Percentiles rank a stretch among this genome's conserved stretches.
These are phyloP conservation scores for Sitta europaea DNA, from an alignment of 2,113 vertebrate species.

Conservation along the genomic window DNA sequence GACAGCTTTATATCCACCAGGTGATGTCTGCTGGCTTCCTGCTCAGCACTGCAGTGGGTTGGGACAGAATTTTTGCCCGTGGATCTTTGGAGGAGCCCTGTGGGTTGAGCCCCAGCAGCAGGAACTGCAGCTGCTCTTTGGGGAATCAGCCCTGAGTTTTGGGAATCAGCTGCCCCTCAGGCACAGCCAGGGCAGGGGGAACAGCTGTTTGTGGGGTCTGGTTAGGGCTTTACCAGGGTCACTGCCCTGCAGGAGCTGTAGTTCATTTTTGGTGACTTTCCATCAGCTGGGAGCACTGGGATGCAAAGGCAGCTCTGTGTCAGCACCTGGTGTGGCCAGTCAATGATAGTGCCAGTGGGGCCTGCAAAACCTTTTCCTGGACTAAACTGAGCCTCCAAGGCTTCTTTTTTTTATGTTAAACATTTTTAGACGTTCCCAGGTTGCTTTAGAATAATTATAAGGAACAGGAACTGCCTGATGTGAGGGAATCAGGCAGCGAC, in stretches of 20 bases:
- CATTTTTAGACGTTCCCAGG: neutral
- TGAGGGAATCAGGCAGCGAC: neutral
- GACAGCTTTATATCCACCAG: neutral
- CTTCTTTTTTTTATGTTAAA: neutral
- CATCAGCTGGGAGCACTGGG: neutral
- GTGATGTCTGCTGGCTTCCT: neutral
- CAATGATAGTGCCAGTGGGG: neutral
- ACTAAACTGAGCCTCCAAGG: fast-evolving
- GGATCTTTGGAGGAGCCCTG: neutral
- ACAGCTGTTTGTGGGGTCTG: neutral
- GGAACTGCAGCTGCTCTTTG: neutral
- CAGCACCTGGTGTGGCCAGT: neutral
- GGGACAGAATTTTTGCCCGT: neutral
- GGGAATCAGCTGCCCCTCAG: neutral
- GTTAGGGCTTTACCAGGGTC: neutral
- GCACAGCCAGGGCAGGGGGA: neutral
- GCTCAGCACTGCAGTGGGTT: neutral
- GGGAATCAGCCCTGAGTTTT: neutral
- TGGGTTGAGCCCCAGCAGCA: fast-evolving
- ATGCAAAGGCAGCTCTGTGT: neutral
- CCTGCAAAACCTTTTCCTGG: neutral
- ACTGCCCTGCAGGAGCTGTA: neutral
- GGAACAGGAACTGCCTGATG: neutral
- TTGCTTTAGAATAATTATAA: neutral
- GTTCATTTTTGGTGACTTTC: neutral